phyloP scores from a whole-genome alignment of 2,888 invertebrate genomes.

The Amiota mariae region DNA sequence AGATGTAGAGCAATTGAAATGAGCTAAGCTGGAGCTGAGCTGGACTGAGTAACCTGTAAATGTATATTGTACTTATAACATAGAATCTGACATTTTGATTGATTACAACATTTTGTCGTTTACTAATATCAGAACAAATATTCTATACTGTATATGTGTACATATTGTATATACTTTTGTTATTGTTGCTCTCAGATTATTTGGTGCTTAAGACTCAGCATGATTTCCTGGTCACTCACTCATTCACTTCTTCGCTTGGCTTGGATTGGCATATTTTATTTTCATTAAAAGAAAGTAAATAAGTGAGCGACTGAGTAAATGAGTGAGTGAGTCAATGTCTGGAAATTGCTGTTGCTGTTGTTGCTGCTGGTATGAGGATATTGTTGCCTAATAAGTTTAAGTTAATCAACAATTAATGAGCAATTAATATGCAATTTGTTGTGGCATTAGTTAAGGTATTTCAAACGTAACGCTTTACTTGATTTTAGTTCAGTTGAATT shows the following conservation, averaged over 20 bases:
- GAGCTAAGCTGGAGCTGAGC: conserved; percentile 33
- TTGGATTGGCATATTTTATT: no score
- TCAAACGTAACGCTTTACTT: background rate
- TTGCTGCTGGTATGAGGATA: background rate
- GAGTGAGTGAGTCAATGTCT: background rate
- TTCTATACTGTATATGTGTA: conserved; percentile 33
- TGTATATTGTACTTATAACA: no score
- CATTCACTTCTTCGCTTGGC: no score
- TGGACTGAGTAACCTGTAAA: conserved; percentile 16
- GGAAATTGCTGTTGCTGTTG: background rate
- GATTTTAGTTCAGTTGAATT: conserved; percentile 12
- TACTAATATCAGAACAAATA: conserved; percentile 49
- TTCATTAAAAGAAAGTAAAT: no score
- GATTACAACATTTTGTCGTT: conserved; percentile 64
- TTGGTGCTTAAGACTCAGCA: conserved; percentile 13
- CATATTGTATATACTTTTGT: background rate
- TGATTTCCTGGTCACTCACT: background rate
- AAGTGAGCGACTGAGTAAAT: no score
- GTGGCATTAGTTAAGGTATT: conserved; percentile 30
- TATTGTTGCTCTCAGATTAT: background rate
- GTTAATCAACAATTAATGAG: conserved; percentile 64
- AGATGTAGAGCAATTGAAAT: background rate
- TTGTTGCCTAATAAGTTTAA: conserved; percentile 23
- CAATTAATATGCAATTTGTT: conserved; percentile 63
- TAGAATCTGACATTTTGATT: conserved; percentile 49